Base-by-base conservation (phyloP, 2,888 invertebrate species). In the Heliconius ethilla region DNA sequence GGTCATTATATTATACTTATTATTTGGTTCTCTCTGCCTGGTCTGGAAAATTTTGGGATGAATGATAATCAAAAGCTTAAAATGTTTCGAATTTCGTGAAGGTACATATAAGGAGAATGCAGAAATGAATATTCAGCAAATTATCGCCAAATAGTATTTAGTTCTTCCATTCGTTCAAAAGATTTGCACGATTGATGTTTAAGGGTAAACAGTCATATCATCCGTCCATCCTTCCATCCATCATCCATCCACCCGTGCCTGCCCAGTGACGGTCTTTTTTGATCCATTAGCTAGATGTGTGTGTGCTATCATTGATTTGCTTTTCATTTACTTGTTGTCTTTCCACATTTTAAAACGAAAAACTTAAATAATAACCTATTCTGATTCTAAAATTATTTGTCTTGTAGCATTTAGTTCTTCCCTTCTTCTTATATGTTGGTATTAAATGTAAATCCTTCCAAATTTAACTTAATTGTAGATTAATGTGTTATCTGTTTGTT, bases 201-300 rank as follows among this genome's bases (percentile, higher is more conserved):
- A 74, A 59, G 55, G 65, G 69, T 72, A 62, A 55, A 65, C n/a
- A 70, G 75, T n/a, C 59, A 59, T 75, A 73, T 78, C 72, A 74
- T 51, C 70, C 74, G 55, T 80, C 85, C 86, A 86, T 85, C 84
- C 85, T 84, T 83, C 82, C 81, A 82, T 83, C 87, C 87, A 81
- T 81, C 82, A 83, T 86, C 86, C 88, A 86, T 87, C 85, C 79
- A 78, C 78, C 81, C 82, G 67, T 83, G 84, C 85, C 84, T 86
- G 85, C 86, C 82, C 86, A 83, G 83, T 86, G 84, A 85, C 89
- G 90, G 91, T 91, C 91, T 91, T 91, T 91, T 92, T 92, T 91
- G 90, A 90, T 87, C 88, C 86, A 89, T 89, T 91, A 89, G 89
- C 82, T 90, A 89, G 89, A 85, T 86, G 86, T 90, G 89, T 91